phyloP scores from a whole-genome alignment of 2,888 invertebrate genomes.

The Drosophila parthenogenetica region DNA sequence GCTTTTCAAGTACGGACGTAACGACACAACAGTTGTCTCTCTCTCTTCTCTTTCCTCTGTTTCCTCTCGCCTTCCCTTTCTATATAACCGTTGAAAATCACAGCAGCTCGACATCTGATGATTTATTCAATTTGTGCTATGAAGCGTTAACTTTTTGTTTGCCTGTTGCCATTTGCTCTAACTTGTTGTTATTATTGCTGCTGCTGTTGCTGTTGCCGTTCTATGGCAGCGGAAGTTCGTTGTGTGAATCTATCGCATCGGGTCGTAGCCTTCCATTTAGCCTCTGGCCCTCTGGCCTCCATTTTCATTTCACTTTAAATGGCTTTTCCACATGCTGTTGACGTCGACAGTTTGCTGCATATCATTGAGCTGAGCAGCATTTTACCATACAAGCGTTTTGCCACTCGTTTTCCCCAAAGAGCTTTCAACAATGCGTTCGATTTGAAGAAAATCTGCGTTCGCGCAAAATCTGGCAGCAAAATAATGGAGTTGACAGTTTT shows the following conservation, averaged over 20 bases:
- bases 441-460: not conserved
- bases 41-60: not conserved
- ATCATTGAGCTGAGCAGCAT: constrained; percentile 21
- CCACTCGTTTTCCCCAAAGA: constrained; percentile 10
- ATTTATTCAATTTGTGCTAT: constrained; percentile 79
- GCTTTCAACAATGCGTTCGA: constrained; percentile 8
- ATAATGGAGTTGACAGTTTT: not conserved
- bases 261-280: constrained; percentile 17
- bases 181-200: constrained; percentile 13
- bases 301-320: constrained; percentile 40
- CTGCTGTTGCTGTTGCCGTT: constrained; percentile 23
- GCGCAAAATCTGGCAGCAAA: not conserved
- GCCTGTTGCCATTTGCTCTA: constrained; percentile 40
- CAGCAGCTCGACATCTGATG: constrained; percentile 62
- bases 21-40: not conserved
- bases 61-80: not conserved
- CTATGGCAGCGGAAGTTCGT: constrained; percentile 60
- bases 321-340: constrained; percentile 44
- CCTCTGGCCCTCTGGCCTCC: constrained; percentile 22
- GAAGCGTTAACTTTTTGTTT: constrained; percentile 77
- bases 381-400: constrained; percentile 13
- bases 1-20: constrained; percentile 21
- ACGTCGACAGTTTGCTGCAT: constrained; percentile 47
- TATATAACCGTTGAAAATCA: constrained; percentile 28
- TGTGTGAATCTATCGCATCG: constrained; percentile 63